Evolutionary conservation across 2,113 vertebrate species (phyloP), one percentile per base, ranked within the genome.

Genomic region (Holacanthus passer): DNA sequence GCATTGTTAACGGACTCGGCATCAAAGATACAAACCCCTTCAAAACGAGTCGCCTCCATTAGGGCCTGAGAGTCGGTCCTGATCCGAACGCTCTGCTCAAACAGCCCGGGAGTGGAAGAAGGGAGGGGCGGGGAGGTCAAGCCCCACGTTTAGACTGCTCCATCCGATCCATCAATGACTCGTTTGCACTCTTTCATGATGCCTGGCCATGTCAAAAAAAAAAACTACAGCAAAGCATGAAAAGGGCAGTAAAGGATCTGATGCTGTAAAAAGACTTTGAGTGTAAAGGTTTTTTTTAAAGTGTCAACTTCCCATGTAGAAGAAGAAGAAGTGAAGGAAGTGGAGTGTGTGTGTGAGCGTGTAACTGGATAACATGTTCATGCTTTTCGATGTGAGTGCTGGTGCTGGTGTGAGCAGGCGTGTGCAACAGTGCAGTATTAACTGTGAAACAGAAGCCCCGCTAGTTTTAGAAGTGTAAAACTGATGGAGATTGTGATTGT

Each of bases 141-240:
- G 80, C 83, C 80, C 76, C 35, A 73, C 80, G 72, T 88, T 90
- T 87, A 89, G 77, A 77, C 83, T 73, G 83, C 85, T 87, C 82
- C 71, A 13, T 82, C 85, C 86, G 52, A 91, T 93, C 92, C 87
- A 81, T 93, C 93, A 94, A 91, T 92, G 93, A 91, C 92, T 92
- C 58, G 84, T 93, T 94, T 90, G 89, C 84, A 24, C 77, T 90
- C 87, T 84, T 88, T 91, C 83, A 82, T 77, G 69, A 87, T 88
- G 69, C 74, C 43, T 52, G 29, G 58, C 50, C 56, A 41, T 83
- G 77, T 84, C 56, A 74, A 69, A 77, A 58, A 24, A 41, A 35
- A 60, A 45, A 58, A 72, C 11, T 22, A 35, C 11, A 74, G 56
- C 2, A 6, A 50, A 76, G 69, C 60, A 64, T 73, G 41, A 76